Base-by-base conservation (phyloP, 2,113 vertebrate species). In the Manacus vitellinus region DNA sequence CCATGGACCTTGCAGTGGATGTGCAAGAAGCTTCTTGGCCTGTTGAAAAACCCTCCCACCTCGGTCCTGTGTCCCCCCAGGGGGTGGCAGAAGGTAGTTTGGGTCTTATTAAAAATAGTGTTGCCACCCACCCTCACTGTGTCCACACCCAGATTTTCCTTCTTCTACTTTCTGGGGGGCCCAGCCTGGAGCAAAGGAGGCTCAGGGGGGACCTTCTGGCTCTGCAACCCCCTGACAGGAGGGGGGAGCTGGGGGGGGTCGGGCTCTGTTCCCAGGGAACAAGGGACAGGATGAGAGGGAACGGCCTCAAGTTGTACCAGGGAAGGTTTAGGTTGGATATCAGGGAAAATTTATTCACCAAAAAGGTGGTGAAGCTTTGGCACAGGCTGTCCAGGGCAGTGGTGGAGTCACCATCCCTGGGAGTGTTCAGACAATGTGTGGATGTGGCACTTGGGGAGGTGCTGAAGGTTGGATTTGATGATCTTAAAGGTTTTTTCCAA, bases 241-340 rank as follows among this genome's bases (percentile, higher is more conserved):
- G 39, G 20, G 78, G 62, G 37, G 39, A 74, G 51, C 15, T 0
- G 0, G 28, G 5, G 58, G 6, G 18, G 24, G 4, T 28, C 1
- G 0, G 52, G 33, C 33, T 75, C 1, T 75, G 77, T 33, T 67
- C 8, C 19, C 37, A 67, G 68, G n/a, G 77, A 52, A 82, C 54
- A 82, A 33, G 70, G 70, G 46, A 82, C 52, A 67, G 68, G 52
- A 80, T 6, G 4, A 67, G 46, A 75, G 23, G 46, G 28, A 52
- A 82, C 0, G 0, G 54, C 28, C 28, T 30, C 54, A 61, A 1
- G 39, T 0, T 68, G 46, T 0, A 24, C 70, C 46, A 68, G 46
- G 39, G 8, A 2, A 46, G 6, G 7, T 17, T 52, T 1, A 5
- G 17, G 1, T 6, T 33, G 31, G 46, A 52, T 10, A n/a, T 11